Evolutionary conservation across 1,140 invertebrate species (phyloP).

Genomic region (Zaprionus kolodkinae): DNA sequence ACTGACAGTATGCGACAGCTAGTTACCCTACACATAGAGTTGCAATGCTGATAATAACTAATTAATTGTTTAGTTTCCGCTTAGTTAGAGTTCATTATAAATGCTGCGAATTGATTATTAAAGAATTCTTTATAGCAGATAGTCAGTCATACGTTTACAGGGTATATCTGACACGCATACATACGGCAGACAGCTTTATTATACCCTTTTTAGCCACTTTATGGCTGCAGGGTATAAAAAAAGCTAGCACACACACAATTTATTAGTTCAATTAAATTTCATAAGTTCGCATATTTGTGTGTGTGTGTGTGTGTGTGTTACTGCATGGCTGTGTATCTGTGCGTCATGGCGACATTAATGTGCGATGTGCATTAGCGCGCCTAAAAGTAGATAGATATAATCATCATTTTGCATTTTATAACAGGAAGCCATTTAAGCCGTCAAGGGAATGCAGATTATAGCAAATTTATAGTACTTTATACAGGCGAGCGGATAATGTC

Average conservation of each 20-base stretch:
- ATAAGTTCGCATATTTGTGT: constrained; percentile 51
- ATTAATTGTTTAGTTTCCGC: neutral
- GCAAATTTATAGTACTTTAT: neutral
- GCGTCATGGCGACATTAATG: constrained; percentile 64
- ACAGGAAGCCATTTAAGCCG: constrained; percentile 6
- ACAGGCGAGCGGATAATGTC: neutral
- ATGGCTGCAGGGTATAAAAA: constrained; percentile 42
- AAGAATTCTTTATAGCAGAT: neutral
- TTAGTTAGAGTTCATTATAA: neutral
- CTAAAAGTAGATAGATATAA: constrained; percentile 48
- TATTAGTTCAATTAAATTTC: constrained; percentile 81
- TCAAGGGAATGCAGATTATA: constrained; percentile 7
- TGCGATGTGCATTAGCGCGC: constrained; percentile 45
- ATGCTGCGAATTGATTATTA: neutral
- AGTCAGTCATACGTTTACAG: neutral
- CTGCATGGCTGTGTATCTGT: constrained; percentile 43
- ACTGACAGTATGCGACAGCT: neutral
- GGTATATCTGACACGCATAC: neutral
- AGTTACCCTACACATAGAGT: constrained; percentile 4
- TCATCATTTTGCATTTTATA: constrained; percentile 40
- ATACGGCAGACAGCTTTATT: constrained; percentile 4
- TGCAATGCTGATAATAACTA: neutral
- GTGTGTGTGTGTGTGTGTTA: constrained; percentile 22
- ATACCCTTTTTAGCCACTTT: constrained; percentile 6
- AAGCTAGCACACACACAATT: constrained; percentile 49